These are phyloP conservation scores for Pomacea canaliculata DNA, from an alignment of 2,888 invertebrate species.

Conservation along the genomic window DNA sequence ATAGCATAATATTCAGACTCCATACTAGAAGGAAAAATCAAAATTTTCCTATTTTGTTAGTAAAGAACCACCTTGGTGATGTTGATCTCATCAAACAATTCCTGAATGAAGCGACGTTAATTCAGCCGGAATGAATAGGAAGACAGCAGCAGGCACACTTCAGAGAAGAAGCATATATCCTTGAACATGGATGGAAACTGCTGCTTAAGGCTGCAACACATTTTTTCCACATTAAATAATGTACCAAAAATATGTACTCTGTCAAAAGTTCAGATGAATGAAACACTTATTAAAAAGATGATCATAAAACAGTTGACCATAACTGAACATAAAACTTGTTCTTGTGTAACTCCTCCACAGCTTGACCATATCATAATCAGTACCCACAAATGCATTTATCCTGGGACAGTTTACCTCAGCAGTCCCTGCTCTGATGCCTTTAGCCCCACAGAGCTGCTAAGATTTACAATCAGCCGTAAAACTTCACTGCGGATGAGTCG, in stretches of 20 bases:
- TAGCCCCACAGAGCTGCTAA: conserved; percentile 84
- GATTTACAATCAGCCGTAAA: conserved; percentile 79
- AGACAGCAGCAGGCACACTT: conserved; percentile 86
- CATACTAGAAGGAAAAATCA: too few species aligned
- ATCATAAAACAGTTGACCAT: too few species aligned
- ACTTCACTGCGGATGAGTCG: conserved; percentile 75
- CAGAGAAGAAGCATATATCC: conserved; percentile 92
- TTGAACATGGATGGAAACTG: conserved; percentile 74
- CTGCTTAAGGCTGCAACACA: conserved; percentile 71
- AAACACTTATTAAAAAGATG: too few species aligned
- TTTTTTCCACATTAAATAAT: too few species aligned
- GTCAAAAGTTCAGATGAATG: too few species aligned
- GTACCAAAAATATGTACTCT: too few species aligned
- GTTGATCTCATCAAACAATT: conserved; percentile 86
- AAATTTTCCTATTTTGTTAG: background rate
- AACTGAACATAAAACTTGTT: too few species aligned
- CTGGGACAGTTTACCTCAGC: conserved; percentile 72
- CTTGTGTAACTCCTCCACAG: too few species aligned
- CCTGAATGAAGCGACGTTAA: conserved; percentile 90
- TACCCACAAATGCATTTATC: background rate
- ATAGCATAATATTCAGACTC: too few species aligned
- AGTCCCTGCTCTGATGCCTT: conserved; percentile 86
- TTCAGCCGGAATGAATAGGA: conserved; percentile 85
- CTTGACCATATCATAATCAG: background rate
- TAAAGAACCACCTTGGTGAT: conserved; percentile 46